Base-by-base conservation (phyloP, 2,113 vertebrate species). In the Panthera uncia region DNA sequence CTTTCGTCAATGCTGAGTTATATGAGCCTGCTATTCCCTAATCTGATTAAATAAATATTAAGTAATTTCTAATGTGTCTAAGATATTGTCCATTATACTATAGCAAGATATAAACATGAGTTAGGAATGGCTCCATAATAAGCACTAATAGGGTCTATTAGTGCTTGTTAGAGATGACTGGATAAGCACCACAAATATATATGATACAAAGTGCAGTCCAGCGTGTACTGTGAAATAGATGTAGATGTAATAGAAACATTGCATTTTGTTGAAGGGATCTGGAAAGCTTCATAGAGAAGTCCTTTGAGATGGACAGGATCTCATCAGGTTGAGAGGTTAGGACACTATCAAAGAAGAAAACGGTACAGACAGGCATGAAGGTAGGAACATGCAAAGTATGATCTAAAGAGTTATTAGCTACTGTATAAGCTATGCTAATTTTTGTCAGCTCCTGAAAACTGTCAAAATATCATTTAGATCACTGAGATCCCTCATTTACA, bases 31-130 rank as follows among this genome's bases (percentile, higher is more conserved):
- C 18, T 93, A n/a, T 63, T 97, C 4, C 18, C 45, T 91, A 36
- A 80, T 81, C 10, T 78, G 88, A 90, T 78, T 76, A 90, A 81
- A 90, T 52, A 76, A 55, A 63, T 61, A 52, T 82, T 82, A 89
- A 95, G 29, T 81, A 41, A 82, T 69, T 92, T 86, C n/a, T 71
- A 93, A 78, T 29, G 66, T 92, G 19, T 88, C 63, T 89, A 57
- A 84, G 4, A 38, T 50, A 73, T 7, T 90, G 15, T 80, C n/a
- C 48, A 81, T 12, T 66, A 71, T 45, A 66, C 4, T 38, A 27
- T 33, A 83, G 4, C 90, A 76, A 38, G 33, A 89, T 80, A 55
- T 45, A 79, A 61, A 52, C 33, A 38, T 92, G 36, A 94, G 31
- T 81, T 65, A 95, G 27, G 15, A 80, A 71, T 81, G 65, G 13